A percentile compares a stretch with the other conserved stretches of the same genome.
phyloP scores from a whole-genome alignment of 2,797 vertebrate species.

The Spheniscus humboldti region DNA sequence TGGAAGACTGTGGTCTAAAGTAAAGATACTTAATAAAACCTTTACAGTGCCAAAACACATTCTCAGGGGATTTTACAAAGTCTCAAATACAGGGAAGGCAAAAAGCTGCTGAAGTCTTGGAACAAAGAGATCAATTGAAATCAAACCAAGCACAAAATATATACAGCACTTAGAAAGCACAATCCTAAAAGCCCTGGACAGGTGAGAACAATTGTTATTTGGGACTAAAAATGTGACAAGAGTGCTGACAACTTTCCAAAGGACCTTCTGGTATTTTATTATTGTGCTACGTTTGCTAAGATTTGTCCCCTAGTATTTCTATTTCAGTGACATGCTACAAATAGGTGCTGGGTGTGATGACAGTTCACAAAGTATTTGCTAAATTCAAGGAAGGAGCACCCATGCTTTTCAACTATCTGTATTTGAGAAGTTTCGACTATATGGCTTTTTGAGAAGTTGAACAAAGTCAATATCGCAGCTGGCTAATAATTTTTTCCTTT shows the following conservation, averaged over 20 bases:
- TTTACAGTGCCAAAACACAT: neutral
- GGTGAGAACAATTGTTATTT: neutral
- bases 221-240: neutral
- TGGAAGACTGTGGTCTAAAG: neutral
- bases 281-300: neutral
- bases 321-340: neutral
- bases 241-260: neutral
- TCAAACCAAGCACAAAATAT: constrained; percentile 14
- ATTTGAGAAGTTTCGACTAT: neutral
- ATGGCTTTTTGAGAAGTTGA: neutral
- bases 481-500: neutral
- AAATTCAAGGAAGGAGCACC: neutral
- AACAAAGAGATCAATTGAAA: constrained; percentile 17
- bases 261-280: neutral
- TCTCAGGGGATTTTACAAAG: neutral
- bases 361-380: neutral
- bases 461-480: neutral
- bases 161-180: neutral
- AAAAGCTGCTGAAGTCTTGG: neutral
- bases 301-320: neutral
- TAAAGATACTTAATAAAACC: neutral
- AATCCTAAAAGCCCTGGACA: neutral
- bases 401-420: neutral
- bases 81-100: neutral
- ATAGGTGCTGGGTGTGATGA: neutral